These are phyloP conservation scores for Charaxes varanes DNA, from an alignment of 1,140 invertebrate genomes.

Conservation along the genomic window DNA sequence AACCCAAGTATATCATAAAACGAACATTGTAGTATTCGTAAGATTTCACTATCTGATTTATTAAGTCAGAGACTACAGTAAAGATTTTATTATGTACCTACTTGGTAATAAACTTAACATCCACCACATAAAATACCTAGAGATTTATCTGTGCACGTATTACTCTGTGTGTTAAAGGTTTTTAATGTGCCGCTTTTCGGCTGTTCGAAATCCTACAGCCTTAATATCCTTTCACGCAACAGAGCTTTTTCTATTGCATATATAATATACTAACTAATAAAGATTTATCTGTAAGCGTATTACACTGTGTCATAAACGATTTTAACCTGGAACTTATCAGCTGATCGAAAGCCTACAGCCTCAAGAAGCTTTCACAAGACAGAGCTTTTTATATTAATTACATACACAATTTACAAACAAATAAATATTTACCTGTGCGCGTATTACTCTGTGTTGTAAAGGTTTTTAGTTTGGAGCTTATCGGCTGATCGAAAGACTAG, in stretches of 20 bases:
- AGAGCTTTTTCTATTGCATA: no score
- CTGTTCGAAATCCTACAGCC: no score
- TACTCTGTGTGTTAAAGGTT: not conserved
- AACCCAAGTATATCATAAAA: no score
- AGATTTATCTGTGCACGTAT: slow-evolving; percentile 3
- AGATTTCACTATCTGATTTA: slow-evolving; percentile 3
- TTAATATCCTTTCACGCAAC: no score
- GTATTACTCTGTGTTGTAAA: not conserved
- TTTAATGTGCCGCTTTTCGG: not conserved
- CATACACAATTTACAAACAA: no score
- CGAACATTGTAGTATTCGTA: no score
- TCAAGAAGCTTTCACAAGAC: not conserved
- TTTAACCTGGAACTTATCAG: slow-evolving; percentile 2
- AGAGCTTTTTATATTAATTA: no score
- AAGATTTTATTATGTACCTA: slow-evolving; percentile 2
- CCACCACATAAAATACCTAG: not conserved
- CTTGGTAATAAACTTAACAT: slow-evolving; percentile 1
- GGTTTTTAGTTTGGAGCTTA: no score
- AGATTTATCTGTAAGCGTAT: slow-evolving; percentile 9
- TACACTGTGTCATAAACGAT: slow-evolving; percentile 3
- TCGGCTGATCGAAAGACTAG: no score
- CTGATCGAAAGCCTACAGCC: not conserved
- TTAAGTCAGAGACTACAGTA: not conserved
- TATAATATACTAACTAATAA: no score
- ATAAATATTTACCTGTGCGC: not conserved